Base-by-base conservation (phyloP, 35 echinoderm and acorn worm species). In the Stichopus chloronotus region DNA sequence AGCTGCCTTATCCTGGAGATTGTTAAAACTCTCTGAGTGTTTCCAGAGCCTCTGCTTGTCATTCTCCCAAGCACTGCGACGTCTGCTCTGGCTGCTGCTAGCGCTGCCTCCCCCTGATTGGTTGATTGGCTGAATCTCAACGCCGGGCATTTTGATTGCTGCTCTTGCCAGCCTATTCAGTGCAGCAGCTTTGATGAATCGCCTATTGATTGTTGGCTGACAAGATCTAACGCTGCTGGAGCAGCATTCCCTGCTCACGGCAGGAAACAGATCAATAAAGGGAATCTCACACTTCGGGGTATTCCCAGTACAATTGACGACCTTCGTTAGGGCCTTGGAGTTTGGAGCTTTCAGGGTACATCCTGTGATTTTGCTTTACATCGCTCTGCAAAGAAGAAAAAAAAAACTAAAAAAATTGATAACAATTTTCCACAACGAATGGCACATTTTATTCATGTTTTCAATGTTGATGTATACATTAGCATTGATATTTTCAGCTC, bases 21-120 rank as follows among this genome's bases (percentile, higher is more conserved):
- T 93, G 69, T 90, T 58, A 63, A 59, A 91, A 58, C 90, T 91
- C 72, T 91, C 90, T 89, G 86, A 93, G 69, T 93, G 92, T 72
- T 90, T 91, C 58, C 81, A 94, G 81, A 91, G 90, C 82, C 79
- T 96, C 95, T 78, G 78, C 90, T 94, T 90, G 58, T 94, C 90
- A 56, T 92, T 87, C 61, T 94, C 94, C 92, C 95, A 95, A 24
- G 94, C 94, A 72, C 82, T 72, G 53, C 92, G 92, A 56, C 82
- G 87, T 14, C 12, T 22, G 81, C 95, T 96, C 76, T 71, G 79
- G 56, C 88, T 78, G 78, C 89, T 94, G 58, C 24, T 76, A 61
- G 78, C 72, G 17, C 71, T 94, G 92, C 95, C 85, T 12, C 52
- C 65, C 78, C 84, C 92, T 93, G 95, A 96, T 93, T 96, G 95